Evolutionary conservation across 92 coral and sea anemone genomes (phyloP), one percentile per base, ranked within the genome.

Genomic region (Epizoanthus scotinus): DNA sequence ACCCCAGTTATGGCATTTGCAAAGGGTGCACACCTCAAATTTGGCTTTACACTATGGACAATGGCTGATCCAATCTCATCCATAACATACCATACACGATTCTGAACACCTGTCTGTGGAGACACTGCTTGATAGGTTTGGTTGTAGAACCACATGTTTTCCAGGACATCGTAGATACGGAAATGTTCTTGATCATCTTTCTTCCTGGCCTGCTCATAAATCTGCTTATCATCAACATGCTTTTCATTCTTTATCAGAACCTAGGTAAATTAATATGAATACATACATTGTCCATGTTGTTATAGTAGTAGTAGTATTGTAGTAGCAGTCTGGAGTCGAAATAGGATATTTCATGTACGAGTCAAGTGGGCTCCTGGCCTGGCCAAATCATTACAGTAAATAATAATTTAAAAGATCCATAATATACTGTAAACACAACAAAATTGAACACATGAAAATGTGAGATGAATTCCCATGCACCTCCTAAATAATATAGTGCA

Each of bases 11-110:
- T 81, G 15, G 94, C 92, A 86, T 90, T 90, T 44, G 92, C 97
- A 75, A 92, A 92, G 63, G 97, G 97, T 4, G 92, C 75, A 74
- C 97, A 92, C 29, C 80, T 88, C 34, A 92, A 73, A 60, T 92
- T 92, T 13, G 97, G 97, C 24, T 81, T 79, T n/a, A 5, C 24
- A 26, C 86, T 87, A 58, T 92, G 97, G 3, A 20, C 65, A 22
- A 92, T 31, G 36, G 94, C 97, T 61, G 97, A 90, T 71, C 97
- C 97, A 42, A 74, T 52, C 73, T 90, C 80, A 85, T 90, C 90
- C 97, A 92, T 92, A 0, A 92, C 53, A 73, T 92, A 92, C 97
- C 97, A 92, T 24, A 87, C 78, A 28, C 78, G 92, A 57, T 87
- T 84, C 60, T 81, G 89, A 24, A 83, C 83, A 15, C 87, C 88